Conservation (phyloP, 2,888 invertebrate species). For the Rapana venosa region DNA sequence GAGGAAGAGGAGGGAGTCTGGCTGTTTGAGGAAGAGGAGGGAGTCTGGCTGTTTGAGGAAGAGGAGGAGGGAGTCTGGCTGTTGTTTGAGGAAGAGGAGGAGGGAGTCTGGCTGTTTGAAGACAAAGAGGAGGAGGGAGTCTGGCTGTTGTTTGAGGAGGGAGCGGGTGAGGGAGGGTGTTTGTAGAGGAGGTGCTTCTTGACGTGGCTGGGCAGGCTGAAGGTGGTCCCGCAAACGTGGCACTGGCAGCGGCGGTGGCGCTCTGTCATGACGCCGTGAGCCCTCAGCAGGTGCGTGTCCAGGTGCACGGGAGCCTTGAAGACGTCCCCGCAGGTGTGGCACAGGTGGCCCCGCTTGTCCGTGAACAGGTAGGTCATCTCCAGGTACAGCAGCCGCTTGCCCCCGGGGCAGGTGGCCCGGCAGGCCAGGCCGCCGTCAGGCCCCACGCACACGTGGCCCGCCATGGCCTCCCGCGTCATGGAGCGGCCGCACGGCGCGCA, state of each 20-base stretch:
- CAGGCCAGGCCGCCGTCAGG: neutral
- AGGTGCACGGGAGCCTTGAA: conserved; percentile 25
- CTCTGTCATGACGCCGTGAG: conserved; percentile 9
- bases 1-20: no score
- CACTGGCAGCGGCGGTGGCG: conserved; percentile 1
- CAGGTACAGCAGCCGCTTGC: conserved; percentile 8
- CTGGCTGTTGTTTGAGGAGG: no score
- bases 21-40: no score
- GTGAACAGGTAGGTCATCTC: conserved; percentile 26
- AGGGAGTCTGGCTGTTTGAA: no score
- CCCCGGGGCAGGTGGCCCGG: neutral
- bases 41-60: neutral
- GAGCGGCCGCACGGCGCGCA: neutral
- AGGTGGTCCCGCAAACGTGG: neutral
- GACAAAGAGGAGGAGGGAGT: no score
- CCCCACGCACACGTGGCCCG: neutral
- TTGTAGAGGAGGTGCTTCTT: conserved; percentile 1
- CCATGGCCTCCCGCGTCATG: neutral
- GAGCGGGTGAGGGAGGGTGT: neutral
- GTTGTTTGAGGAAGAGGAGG: no score
- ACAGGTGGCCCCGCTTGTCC: conserved; percentile 23
- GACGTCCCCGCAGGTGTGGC: conserved; percentile 24
- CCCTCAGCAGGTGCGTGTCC: conserved; percentile 30
- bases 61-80: no score
- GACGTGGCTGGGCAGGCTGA: conserved; percentile 3